Evolutionary conservation across 2,888 invertebrate species (phyloP), one percentile per base, ranked within the genome.

Genomic region (Chrysolina haemoptera): DNA sequence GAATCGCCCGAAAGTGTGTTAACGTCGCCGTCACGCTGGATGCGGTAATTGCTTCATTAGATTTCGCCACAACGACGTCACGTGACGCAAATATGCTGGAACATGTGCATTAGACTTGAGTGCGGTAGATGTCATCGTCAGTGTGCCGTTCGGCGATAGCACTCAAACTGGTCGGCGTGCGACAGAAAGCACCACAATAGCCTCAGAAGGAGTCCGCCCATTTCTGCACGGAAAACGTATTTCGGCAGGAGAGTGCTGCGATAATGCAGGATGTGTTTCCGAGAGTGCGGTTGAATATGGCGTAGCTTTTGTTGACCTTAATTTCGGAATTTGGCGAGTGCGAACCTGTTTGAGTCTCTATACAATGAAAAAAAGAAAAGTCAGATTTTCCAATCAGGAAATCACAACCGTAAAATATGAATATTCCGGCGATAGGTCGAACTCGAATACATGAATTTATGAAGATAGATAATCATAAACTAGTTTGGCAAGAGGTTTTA

Each of bases 21-120:
- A 67, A 67, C 67, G 50, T 43, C 67, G 53, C 53, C 35, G 35
- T 59, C 80, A 81, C 79, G 79, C 76, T 80, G 81, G 81, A 79
- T 79, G 79, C 81, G 79, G 81, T 83, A 84, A 84, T 84, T 85
- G 84, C 84, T 85, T 85, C 84, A 85, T 85, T 84, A 84, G 84
- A 82, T 81, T 82, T 82, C 80, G 77, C 83, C 84, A 81, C 83
- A 83, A 78, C 78, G 79, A 81, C 82, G 83, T 81, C 81, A 80
- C 74, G 74, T 71, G 62, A 75, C 75, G 66, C 76, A 76, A 79
- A 80, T 80, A 78, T 76, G 78, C 78, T 76, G 76, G 81, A 84
- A 83, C 84, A 82, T 83, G 84, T 84, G 84, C 84, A 84, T 83
- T 83, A 82, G 83, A 84, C 82, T 85, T 78, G 82, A 83, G 83